phyloP scores from a whole-genome alignment of 2,888 invertebrate species.

The Drosophila tanythrix region DNA sequence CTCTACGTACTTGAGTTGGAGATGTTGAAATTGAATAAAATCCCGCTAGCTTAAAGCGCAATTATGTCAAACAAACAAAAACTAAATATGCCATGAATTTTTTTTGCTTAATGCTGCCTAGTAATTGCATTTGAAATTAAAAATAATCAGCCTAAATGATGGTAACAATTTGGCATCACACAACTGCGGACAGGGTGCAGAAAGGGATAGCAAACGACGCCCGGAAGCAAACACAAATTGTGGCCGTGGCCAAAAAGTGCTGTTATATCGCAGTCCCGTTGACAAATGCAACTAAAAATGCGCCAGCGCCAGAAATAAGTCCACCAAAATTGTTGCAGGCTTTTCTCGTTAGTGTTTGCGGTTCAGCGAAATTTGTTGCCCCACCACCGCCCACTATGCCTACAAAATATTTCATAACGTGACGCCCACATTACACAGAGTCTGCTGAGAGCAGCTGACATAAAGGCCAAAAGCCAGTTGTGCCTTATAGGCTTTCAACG shows the following conservation, averaged over 20 bases:
- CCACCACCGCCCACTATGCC: background rate
- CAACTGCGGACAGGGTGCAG: background rate
- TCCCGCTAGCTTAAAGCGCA: conserved; percentile 26
- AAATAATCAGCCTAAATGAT: conserved; percentile 60
- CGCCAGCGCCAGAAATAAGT: conserved; percentile 40
- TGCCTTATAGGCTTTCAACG: background rate
- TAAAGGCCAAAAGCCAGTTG: conserved; percentile 46
- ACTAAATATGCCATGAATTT: conserved; percentile 2
- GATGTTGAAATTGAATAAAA: conserved; percentile 36
- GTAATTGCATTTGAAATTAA: conserved; percentile 31
- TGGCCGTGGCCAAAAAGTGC: conserved; percentile 30
- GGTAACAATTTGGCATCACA: conserved; percentile 16
- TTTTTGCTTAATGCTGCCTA: conserved; percentile 1
- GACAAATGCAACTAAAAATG: conserved; percentile 31
- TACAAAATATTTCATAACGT: conserved; percentile 45
- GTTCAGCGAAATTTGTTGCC: conserved; percentile 19
- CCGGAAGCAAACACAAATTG: background rate
- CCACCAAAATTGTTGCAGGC: conserved; percentile 53
- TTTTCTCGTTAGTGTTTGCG: conserved; percentile 67
- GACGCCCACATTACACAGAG: conserved; percentile 20
- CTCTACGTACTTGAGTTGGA: background rate
- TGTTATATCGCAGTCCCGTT: conserved; percentile 31
- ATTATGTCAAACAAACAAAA: conserved; percentile 4
- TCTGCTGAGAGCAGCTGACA: conserved; percentile 27
- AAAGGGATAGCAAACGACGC: background rate